phyloP scores from a whole-genome alignment of 1,140 invertebrate species.

The Neodiprion pinetum region DNA sequence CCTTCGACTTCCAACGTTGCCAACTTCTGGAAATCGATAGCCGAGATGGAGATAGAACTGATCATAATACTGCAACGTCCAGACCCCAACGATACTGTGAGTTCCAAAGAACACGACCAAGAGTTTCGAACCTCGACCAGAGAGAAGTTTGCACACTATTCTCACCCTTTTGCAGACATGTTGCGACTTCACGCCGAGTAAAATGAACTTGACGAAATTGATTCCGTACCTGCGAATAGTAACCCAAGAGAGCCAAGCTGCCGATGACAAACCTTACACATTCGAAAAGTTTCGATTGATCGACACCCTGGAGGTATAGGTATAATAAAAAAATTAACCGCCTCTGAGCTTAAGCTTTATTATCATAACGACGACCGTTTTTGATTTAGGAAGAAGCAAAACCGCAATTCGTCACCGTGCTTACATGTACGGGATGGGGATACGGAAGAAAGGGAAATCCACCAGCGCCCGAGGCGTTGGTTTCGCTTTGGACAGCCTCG shows the following conservation, averaged over 20 bases:
- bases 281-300: slow-evolving; percentile 30
- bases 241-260: slow-evolving; percentile 12
- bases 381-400: background rate
- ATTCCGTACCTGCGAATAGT: background rate
- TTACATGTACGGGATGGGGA: background rate
- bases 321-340: background rate
- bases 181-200: background rate
- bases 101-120: background rate
- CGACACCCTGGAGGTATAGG: slow-evolving; percentile 33
- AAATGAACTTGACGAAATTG: background rate
- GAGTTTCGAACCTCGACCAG: background rate
- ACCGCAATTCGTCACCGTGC: background rate
- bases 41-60: slow-evolving; percentile 69
- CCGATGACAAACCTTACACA: slow-evolving; percentile 26
- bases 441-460: background rate
- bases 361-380: background rate
- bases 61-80: slow-evolving; percentile 66
- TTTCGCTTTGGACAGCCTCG: background rate
- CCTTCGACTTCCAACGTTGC: slow-evolving; percentile 86
- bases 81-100: slow-evolving; percentile 38
- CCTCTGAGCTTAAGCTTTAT: background rate
- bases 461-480: background rate
- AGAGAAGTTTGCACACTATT: background rate
- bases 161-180: background rate
- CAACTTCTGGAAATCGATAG: slow-evolving; percentile 93